Evolutionary conservation across 2,113 vertebrate genomes (phyloP).

Genomic region (Verasper variegatus): DNA sequence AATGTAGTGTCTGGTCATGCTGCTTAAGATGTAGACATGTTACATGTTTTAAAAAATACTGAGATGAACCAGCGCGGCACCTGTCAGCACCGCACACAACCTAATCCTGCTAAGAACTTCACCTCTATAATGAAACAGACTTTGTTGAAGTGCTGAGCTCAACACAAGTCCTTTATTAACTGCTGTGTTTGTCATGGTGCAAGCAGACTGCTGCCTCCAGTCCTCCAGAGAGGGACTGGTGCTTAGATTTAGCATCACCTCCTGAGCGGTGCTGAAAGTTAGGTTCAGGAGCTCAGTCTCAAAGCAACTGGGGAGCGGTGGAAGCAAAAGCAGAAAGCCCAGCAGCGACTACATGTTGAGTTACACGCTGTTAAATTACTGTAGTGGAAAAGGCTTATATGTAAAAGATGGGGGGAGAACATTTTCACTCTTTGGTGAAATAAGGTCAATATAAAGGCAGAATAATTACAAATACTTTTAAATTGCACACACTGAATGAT

Average conservation of each 20-base stretch:
- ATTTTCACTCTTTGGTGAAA: background rate
- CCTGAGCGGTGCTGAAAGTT: background rate
- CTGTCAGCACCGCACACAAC: background rate
- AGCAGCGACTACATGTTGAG: background rate
- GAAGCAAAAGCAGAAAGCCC: background rate
- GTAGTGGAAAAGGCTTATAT: background rate
- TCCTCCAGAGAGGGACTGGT: background rate
- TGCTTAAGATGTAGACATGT: background rate
- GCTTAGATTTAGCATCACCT: constrained; percentile 2
- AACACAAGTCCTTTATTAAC: background rate
- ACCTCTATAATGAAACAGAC: background rate
- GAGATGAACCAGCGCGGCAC: too few relatives aligned
- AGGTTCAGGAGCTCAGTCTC: background rate
- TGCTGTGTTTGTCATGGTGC: background rate
- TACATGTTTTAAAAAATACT: background rate
- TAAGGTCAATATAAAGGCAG: background rate
- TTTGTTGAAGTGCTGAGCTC: background rate
- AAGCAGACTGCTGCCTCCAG: background rate
- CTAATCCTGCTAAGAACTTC: background rate
- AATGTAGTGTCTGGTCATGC: background rate
- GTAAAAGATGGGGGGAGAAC: background rate
- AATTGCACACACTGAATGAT: background rate
- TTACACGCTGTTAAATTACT: background rate
- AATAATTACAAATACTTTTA: too few relatives aligned
- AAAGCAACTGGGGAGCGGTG: background rate